These are phyloP conservation scores for Salmo trutta DNA, from an alignment of 2,797 vertebrate species.

Conservation along the genomic window DNA sequence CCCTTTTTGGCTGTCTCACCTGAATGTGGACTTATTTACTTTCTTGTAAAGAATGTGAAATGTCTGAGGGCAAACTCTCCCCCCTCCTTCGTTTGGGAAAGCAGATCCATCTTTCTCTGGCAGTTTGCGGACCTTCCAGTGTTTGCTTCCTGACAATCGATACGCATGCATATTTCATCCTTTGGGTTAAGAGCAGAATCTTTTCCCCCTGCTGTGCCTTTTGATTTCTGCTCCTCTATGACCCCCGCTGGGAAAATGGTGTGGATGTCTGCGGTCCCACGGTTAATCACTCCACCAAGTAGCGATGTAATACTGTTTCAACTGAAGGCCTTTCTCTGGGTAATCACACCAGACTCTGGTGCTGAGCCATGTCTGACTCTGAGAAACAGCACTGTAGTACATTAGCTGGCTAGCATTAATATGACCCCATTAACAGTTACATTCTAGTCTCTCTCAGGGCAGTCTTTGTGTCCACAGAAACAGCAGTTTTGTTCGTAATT, in stretches of 20 bases:
- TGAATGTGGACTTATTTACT: background rate
- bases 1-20: background rate
- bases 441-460: background rate
- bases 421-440: background rate
- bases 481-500: background rate
- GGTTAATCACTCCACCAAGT: background rate
- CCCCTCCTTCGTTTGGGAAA: constrained; percentile 39
- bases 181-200: constrained; percentile 60
- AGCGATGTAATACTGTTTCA: background rate
- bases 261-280: background rate
- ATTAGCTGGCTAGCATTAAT: background rate
- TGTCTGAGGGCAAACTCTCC: constrained; percentile 34
- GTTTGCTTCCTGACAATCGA: constrained; percentile 69
- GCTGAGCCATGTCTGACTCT: background rate
- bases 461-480: background rate
- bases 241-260: constrained; percentile 21
- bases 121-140: constrained; percentile 64
- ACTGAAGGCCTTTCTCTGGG: background rate
- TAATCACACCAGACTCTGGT: background rate
- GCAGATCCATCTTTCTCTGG: constrained; percentile 62
- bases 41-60: constrained; percentile 25
- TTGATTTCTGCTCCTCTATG: constrained; percentile 2
- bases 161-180: constrained; percentile 76
- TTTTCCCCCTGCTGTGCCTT: background rate
- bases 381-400: background rate